Evolutionary conservation across 2,888 invertebrate genomes (phyloP).

Genomic region (Catocala sponsa): DNA sequence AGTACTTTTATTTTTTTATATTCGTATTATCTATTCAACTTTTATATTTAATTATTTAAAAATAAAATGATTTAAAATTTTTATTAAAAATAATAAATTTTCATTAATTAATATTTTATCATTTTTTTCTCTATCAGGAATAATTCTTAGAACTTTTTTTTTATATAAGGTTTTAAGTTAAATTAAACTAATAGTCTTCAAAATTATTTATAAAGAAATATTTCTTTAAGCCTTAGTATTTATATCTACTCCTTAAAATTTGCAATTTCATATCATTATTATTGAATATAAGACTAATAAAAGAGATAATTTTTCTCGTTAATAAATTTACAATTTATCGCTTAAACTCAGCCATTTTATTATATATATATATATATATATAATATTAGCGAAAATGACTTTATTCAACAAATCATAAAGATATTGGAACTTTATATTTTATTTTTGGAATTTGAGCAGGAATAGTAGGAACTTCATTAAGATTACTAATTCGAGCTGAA

Average conservation of each 20-base stretch:
- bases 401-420: slow-evolving; percentile 92
- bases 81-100: no score
- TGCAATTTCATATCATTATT: slow-evolving; percentile 90
- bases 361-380: slow-evolving; percentile 31
- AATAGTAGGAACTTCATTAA: slow-evolving; percentile 91
- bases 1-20: no score
- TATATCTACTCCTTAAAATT: slow-evolving; percentile 82
- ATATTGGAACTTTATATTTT: slow-evolving; percentile 93
- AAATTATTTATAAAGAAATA: slow-evolving; percentile 87
- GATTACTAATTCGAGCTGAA: slow-evolving; percentile 92
- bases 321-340: slow-evolving; percentile 91
- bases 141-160: slow-evolving; percentile 74
- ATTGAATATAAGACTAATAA: slow-evolving; percentile 86
- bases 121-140: no score
- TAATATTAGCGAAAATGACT: slow-evolving; percentile 89
- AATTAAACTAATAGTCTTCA: slow-evolving; percentile 89
- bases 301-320: slow-evolving; percentile 84
- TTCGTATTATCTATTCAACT: no score
- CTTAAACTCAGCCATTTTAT: slow-evolving; percentile 90
- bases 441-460: slow-evolving; percentile 91
- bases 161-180: slow-evolving; percentile 88
- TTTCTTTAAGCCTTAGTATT: slow-evolving; percentile 88
- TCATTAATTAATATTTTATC: no score
- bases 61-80: no score
- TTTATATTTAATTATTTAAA: no score